Percentiles rank a stretch among this genome's conserved stretches.
Evolutionary conservation across 2,888 invertebrate species (phyloP).

Genomic region (Lordiphosa andalusiaca): DNA sequence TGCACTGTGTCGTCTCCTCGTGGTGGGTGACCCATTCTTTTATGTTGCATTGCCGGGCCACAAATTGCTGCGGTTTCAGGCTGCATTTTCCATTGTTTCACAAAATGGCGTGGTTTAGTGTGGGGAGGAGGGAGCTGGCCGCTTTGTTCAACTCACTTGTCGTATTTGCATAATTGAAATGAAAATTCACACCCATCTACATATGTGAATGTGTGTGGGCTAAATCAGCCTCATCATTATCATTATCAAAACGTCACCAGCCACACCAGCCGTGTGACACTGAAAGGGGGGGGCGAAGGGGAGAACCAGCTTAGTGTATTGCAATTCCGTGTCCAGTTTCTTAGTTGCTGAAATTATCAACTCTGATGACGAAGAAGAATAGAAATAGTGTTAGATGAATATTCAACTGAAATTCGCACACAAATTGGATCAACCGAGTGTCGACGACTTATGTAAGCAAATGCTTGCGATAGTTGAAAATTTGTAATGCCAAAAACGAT

Average conservation of each 20-base stretch:
- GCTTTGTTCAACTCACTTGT: slow-evolving; percentile 67
- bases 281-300: background rate
- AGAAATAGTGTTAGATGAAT: no score
- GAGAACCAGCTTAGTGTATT: background rate
- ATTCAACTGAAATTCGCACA: no score
- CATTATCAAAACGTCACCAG: slow-evolving; percentile 40
- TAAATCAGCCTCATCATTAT: slow-evolving; percentile 72
- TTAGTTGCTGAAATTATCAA: no score
- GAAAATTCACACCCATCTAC: slow-evolving; percentile 58
- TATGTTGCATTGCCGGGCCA: slow-evolving; percentile 29
- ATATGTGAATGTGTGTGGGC: slow-evolving; percentile 21
- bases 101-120: slow-evolving; percentile 61
- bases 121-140: background rate
- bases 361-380: no score
- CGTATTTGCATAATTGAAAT: slow-evolving; percentile 74
- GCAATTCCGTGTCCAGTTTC: no score
- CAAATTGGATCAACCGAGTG: no score
- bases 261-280: slow-evolving; percentile 9
- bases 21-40: slow-evolving; percentile 13
- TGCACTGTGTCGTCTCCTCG: slow-evolving; percentile 1
- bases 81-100: slow-evolving; percentile 67
- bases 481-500: no score
- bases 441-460: no score
- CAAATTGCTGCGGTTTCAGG: slow-evolving; percentile 71
- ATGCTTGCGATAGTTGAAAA: no score